A percentile compares a stretch with the other conserved stretches of the same genome.
Evolutionary conservation across 64 coral and sea anemone species (phyloP).

Genomic region (Porites australiensis): DNA sequence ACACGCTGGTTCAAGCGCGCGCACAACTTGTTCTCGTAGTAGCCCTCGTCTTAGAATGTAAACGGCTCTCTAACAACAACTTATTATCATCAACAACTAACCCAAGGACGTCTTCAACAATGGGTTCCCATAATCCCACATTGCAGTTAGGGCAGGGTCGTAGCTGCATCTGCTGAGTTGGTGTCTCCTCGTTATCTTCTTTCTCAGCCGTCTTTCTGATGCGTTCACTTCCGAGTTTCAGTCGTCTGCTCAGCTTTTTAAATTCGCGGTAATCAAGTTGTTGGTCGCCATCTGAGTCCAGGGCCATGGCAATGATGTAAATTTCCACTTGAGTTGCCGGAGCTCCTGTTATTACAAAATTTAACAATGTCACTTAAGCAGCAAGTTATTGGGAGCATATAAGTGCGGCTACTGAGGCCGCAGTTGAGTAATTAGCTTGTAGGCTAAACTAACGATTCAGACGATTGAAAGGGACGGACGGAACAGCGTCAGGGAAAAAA

Average conservation of each 20-base stretch:
- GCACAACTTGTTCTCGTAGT: too few species aligned
- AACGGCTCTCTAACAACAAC: too few species aligned
- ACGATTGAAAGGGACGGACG: too few species aligned
- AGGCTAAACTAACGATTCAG: too few species aligned
- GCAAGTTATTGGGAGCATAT: too few species aligned
- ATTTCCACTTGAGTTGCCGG: constrained; percentile 70
- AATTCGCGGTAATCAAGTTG: constrained; percentile 75
- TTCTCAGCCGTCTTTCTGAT: not conserved
- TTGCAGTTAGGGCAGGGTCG: constrained; percentile 54
- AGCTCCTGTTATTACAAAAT: constrained; percentile 39
- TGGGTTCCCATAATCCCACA: constrained; percentile 59
- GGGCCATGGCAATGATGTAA: constrained; percentile 57
- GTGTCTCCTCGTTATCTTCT: constrained; percentile 29
- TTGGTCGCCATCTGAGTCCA: constrained; percentile 78
- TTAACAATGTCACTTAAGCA: not conserved
- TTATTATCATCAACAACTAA: not conserved
- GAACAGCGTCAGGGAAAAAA: too few species aligned
- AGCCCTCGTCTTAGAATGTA: too few species aligned
- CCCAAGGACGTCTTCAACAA: constrained; percentile 1
- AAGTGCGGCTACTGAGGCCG: too few species aligned
- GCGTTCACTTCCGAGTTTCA: not conserved
- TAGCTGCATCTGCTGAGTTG: not conserved
- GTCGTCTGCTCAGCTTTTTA: constrained; percentile 2
- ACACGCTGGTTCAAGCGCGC: too few species aligned
- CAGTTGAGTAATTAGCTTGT: too few species aligned